Conservation (phyloP, 2,888 invertebrate species). For the Drosophila falleni region DNA sequence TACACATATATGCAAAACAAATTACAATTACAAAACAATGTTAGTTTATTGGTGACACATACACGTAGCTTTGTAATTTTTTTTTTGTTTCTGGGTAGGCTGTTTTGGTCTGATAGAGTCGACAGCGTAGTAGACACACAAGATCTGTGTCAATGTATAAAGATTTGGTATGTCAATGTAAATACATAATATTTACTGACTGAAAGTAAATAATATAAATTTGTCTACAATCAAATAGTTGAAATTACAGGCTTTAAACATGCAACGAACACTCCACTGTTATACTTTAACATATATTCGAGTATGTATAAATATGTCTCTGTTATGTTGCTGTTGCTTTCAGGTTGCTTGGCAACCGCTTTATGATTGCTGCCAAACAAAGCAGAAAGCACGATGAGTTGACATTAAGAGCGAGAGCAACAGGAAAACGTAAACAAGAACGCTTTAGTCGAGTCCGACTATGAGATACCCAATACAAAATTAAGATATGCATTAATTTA, state of each 20-base stretch:
- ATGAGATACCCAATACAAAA: background rate
- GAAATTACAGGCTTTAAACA: constrained; percentile 3
- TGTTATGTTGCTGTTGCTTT: constrained; percentile 8
- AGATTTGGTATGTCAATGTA: background rate
- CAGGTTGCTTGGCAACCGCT: constrained; percentile 19
- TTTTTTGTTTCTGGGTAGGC: background rate
- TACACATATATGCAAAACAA: background rate
- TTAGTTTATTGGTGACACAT: background rate
- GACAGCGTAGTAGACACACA: background rate
- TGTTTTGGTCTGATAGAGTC: background rate
- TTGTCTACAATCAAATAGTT: background rate
- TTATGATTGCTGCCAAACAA: constrained; percentile 16
- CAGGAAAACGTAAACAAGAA: background rate
- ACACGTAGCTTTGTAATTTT: background rate
- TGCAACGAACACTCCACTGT: background rate
- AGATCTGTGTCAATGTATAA: constrained; percentile 2
- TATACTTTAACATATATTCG: background rate
- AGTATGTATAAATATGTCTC: background rate
- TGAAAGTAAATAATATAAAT: background rate
- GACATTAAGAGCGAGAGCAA: constrained; percentile 20
- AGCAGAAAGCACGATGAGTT: constrained; percentile 39
- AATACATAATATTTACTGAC: background rate
- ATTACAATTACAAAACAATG: background rate
- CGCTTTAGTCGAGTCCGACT: background rate
- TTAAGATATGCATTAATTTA: background rate